Evolutionary conservation across 1,140 invertebrate species (phyloP), one percentile per base, ranked within the genome.

Genomic region (Heliconius congener): DNA sequence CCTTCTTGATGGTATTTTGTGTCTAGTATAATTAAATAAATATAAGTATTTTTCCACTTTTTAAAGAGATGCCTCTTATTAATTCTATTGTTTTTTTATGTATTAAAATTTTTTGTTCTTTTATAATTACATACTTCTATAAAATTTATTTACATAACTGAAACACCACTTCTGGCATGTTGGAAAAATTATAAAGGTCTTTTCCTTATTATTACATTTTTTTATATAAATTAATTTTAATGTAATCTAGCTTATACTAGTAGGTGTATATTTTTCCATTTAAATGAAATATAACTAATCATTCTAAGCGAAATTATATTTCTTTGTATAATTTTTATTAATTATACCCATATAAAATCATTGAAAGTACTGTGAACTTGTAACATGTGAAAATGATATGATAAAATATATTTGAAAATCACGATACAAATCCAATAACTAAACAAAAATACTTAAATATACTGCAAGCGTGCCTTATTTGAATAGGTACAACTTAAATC

Each of bases 401-500:
- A 37, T 50, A 70, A 76, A 46, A 46, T 2, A 11, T 70, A 76
- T 60, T 66, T 42, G 60, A 66, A 75, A 75, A 75, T 37, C 52
- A 75, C 55, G 37, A 75, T 57, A 74, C 73, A 57, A 74, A 46
- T 46, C 42, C 16, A 46, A 74, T 60, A 76, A 76, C 74, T 73
- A 23, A 52, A 71, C 37, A 78, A 23, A 42, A 60, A 16, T 73
- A 73, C 37, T 77, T 73, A 73, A 75, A 66, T 76, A 81, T 77
- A 81, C 75, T 60, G 16, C 42, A 73, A 73, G 37, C 71, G 76
- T 13, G 27, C 30, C 23, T 71, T 71, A 79, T 79, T 77, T 74
- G 78, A 82, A 82, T 82, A 34, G 60, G 27, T 77, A 66, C 75
- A 50, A 77, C 75, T 57, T 82, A 82, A 77, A 79, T 57, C 23